Base-by-base conservation (phyloP, 2,888 invertebrate genomes). In the Kryphioiulus occultus region DNA sequence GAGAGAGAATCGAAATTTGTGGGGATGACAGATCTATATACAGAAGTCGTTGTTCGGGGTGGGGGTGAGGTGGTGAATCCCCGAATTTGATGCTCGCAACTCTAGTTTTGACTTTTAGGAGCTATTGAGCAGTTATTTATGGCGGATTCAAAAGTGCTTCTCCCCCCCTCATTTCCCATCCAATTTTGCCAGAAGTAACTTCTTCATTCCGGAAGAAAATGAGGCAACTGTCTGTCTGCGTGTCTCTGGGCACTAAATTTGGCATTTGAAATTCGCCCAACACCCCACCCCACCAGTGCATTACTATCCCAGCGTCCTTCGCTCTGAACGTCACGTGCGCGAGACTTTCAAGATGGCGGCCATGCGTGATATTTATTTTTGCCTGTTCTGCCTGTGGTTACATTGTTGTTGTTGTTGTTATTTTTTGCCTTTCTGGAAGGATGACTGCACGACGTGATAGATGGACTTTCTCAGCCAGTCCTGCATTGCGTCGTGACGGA, bases 121-220 rank as follows among this genome's bases (percentile, higher is more conserved):
- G 68, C 68, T 68, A 68, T 68, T 68, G 68, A 68, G 68, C 68
- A 68, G 68, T 68, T 68, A 68, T 68, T 68, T 68, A 68, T 68
- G 68, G 68, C 10, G 68, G 68, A 68, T 68, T 68, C 68, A 68
- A 68, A 68, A 68, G 68, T 68, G 68, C 26, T 68, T 68, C 68
- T 68, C 26, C 68, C 68, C 68, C 26, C n/a, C 68, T 68, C n/a
- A 68, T 68, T 68, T 68, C 68, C 68, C 68, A 68, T 68, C 68
- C 68, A 68, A 68, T 68, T 68, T 68, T 68, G 68, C 68, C 7
- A 68, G 68, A 26, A 26, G 26, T 68, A 68, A 68, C 68, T 68
- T 68, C 22, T 68, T 68, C 68, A 68, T 68, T 68, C 68, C 68
- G 68, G 68, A 68, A 68, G 68, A 68, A 68, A 68, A 68, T 68